Base-by-base conservation (phyloP, 2,888 invertebrate genomes). In the Hedychridium roseum region DNA sequence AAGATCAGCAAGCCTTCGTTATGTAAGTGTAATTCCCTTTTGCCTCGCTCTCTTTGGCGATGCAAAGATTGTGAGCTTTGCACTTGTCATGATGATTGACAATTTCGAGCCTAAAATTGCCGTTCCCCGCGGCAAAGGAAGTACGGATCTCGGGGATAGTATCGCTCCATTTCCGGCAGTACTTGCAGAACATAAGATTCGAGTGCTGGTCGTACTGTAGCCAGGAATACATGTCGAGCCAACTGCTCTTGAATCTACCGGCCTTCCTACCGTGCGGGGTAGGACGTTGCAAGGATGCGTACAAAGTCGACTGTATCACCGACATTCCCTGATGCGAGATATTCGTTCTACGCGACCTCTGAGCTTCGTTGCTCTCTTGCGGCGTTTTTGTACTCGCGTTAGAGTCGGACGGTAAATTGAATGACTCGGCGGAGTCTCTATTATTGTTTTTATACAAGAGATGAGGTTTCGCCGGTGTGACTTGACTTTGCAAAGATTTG, bases 11-110 rank as follows among this genome's bases (percentile, higher is more conserved):
- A 2, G 51, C 48, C 37, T 58, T 47, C 39, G 32, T 45, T 4
- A 52, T 43, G 9, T 52, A 57, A 27, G 49, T 11, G 12, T 56
- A 46, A 48, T 26, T 46, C 17, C 41, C 49, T 45, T 38, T 63
- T 14, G 36, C 39, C 12, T 57, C 57, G 36, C 75, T 73, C 62
- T 84, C 84, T 68, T 81, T 82, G 18, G 80, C 79, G 43, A 82
- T 79, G 73, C 90, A 90, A 66, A 88, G 78, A 62, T 86, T 84
- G 74, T 90, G 90, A 21, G 89, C 89, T 76, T 90, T 90, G 74
- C 88, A 89, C 73, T 88, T 89, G 74, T 90, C 87, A 71, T 90
- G 90, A 76, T 90, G 90, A 74, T 90, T 89, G 35, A 90, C 86
- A 66, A 90, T 90, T 80, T 90, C 90, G 52, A 89, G 80, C 41